phyloP scores from a whole-genome alignment of 2,888 invertebrate genomes.

The Caenorhabditis macrosperma region DNA sequence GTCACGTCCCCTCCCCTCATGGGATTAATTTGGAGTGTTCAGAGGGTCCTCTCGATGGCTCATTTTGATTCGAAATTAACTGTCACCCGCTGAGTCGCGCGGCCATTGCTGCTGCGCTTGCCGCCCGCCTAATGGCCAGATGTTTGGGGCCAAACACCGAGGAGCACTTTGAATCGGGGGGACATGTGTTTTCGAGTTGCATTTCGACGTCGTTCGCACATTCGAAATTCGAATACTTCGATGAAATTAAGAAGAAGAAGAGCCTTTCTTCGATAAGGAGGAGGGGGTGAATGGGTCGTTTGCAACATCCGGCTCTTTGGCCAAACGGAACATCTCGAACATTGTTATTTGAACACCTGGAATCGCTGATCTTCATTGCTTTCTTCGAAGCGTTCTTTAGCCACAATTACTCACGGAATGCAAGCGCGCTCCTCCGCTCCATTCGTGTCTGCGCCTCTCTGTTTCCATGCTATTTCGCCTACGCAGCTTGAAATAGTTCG shows the following conservation, averaged over 20 bases:
- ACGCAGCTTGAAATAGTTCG: too few relatives aligned
- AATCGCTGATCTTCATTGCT: too few relatives aligned
- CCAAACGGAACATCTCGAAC: too few relatives aligned
- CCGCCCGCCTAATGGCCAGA: conserved; percentile 26
- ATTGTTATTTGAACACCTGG: too few relatives aligned
- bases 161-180: not conserved
- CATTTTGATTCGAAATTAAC: conserved; percentile 52
- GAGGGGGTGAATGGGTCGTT: too few relatives aligned
- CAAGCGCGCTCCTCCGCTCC: too few relatives aligned
- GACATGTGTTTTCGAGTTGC: conserved; percentile 22
- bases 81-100: conserved; percentile 21
- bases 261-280: too few relatives aligned
- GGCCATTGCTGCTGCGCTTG: not conserved
- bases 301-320: too few relatives aligned
- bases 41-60: not conserved
- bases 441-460: too few relatives aligned
- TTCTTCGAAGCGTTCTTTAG: too few relatives aligned
- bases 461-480: too few relatives aligned
- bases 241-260: not conserved
- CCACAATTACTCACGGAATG: too few relatives aligned
- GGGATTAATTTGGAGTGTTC: conserved; percentile 46
- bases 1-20: not conserved
- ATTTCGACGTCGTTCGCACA: conserved; percentile 32
- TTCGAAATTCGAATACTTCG: conserved; percentile 2
- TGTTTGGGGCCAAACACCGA: conserved; percentile 18